Evolutionary conservation across 2,797 vertebrate species (phyloP).

Genomic region (Paedocypris micromegethes): DNA sequence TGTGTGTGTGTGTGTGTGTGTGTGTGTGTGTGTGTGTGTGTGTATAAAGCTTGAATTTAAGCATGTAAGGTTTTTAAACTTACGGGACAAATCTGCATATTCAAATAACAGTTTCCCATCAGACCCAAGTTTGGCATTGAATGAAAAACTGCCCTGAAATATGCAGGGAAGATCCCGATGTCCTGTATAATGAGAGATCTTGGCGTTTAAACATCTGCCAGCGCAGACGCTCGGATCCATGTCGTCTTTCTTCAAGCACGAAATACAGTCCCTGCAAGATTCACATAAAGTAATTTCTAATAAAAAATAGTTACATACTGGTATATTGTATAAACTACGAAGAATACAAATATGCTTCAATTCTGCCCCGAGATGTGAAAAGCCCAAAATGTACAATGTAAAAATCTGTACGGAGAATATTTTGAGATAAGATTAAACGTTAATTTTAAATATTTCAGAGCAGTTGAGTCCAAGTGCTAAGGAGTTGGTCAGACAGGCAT

Average conservation of each 20-base stretch:
- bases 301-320: not conserved
- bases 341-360: no score
- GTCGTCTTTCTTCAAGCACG: constrained; percentile 41
- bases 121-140: constrained; percentile 6
- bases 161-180: constrained; percentile 23
- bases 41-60: no score
- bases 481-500: no score
- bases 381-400: no score
- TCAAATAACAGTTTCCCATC: constrained; percentile 31
- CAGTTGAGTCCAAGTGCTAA: no score
- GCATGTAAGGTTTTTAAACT: constrained; percentile 11
- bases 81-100: constrained; percentile 44
- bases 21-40: no score
- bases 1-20: no score
- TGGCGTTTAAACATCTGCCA: constrained; percentile 35
- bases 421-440: no score
- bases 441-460: no score
- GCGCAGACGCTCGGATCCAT: constrained; percentile 29
- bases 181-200: constrained; percentile 18
- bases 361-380: no score
- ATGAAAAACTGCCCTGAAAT: constrained; percentile 4
- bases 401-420: no score
- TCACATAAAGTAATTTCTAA: constrained; percentile 6
- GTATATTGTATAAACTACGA: no score
- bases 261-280: constrained; percentile 60